phyloP scores from a whole-genome alignment of 2,888 invertebrate genomes.

The Patella ulyssiponensis region DNA sequence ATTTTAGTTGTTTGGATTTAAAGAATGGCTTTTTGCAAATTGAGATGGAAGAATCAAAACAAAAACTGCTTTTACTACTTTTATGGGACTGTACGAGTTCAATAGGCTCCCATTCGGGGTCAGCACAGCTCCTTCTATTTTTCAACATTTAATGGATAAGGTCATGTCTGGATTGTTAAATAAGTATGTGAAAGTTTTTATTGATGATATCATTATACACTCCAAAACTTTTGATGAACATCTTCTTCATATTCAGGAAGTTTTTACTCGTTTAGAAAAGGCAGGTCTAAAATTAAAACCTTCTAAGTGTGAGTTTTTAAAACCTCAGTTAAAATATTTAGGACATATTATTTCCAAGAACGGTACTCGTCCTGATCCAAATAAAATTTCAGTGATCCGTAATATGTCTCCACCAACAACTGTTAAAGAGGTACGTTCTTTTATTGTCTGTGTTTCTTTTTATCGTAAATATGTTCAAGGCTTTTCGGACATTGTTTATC shows the following conservation, averaged over 20 bases:
- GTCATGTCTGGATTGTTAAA: slow-evolving; percentile 14
- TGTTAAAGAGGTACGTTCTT: slow-evolving; percentile 2
- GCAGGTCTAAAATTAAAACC: slow-evolving; percentile 25
- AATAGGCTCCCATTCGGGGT: slow-evolving; percentile 13
- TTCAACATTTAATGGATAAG: slow-evolving; percentile 18
- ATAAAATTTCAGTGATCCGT: slow-evolving; percentile 1
- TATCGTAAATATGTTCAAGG: no score
- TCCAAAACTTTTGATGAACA: slow-evolving; percentile 16
- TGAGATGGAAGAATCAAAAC: slow-evolving; percentile 7
- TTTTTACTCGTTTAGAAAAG: slow-evolving; percentile 13
- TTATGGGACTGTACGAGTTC: background rate
- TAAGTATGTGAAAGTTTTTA: slow-evolving; percentile 12
- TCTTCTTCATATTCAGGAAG: slow-evolving; percentile 14
- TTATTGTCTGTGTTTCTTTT: background rate
- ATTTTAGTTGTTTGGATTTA: no score
- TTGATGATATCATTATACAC: slow-evolving; percentile 22
- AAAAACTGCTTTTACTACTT: slow-evolving; percentile 14
- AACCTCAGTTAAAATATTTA: slow-evolving; percentile 14
- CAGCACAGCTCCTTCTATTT: background rate
- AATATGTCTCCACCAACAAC: slow-evolving; percentile 4
- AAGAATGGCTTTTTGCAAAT: background rate
- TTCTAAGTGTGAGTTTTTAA: slow-evolving; percentile 25
- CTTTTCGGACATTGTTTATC: background rate
- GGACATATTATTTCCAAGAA: slow-evolving; percentile 21
- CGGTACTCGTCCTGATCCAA: slow-evolving; percentile 3